Percentiles rank a stretch among this genome's conserved stretches.
Evolutionary conservation across 2,797 vertebrate genomes (phyloP).

Genomic region (Alcedo atthis): DNA sequence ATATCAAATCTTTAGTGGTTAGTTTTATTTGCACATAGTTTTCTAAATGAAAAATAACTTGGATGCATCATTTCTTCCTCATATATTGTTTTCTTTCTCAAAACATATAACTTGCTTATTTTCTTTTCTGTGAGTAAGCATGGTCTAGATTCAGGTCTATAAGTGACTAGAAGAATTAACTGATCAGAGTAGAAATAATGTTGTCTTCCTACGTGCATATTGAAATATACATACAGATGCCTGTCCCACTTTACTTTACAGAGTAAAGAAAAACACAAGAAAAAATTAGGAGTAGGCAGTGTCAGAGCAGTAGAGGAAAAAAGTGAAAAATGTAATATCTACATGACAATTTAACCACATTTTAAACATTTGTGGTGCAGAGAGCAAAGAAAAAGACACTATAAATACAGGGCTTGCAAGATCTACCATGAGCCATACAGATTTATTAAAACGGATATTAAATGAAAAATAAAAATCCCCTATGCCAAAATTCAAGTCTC

Average conservation of each 20-base stretch:
- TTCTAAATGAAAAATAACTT: neutral
- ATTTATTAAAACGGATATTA: neutral
- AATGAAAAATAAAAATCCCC: neutral
- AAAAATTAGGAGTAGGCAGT: neutral
- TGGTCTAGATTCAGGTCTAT: neutral
- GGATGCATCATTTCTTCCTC: neutral
- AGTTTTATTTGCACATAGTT: neutral
- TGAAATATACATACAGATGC: neutral
- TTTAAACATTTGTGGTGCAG: neutral
- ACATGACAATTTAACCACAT: neutral
- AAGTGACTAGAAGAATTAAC: neutral
- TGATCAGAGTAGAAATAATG: neutral
- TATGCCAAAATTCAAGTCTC: neutral
- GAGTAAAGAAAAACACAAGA: neutral
- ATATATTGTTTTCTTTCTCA: neutral
- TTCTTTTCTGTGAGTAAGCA: neutral
- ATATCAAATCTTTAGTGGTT: neutral
- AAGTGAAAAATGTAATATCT: rapidly evolving
- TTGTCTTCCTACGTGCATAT: neutral
- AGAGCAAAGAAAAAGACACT: neutral
- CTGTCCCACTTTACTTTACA: neutral
- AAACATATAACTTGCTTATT: neutral
- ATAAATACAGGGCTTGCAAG: neutral
- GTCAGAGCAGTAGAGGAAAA: neutral
- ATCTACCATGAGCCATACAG: neutral